Evolutionary conservation across 1,140 invertebrate genomes (phyloP), one percentile per base, ranked within the genome.

Genomic region (Lineus longissimus): DNA sequence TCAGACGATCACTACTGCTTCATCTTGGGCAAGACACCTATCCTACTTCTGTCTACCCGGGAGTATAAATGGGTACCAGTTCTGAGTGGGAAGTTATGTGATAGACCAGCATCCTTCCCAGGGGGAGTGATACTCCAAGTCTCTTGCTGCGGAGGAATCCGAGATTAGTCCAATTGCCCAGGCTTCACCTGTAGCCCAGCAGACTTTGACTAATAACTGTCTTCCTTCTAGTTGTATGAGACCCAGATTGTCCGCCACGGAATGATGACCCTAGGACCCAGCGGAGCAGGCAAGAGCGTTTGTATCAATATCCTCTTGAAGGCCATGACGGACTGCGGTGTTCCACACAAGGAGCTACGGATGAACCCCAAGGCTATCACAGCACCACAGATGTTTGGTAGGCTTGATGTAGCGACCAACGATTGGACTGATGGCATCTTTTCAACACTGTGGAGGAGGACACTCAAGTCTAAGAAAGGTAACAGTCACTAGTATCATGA

Each of bases 281-380:
- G 80, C 67, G 94, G 94, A 13, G 72, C 40, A 6, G 77, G 77
- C 1, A 97, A 98, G 84, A 93, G 93, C 0, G 89, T 89, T 31
- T 97, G 95, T 75, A 97, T 97, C 68, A 91, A 94, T 59, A 91
- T 88, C 0, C 81, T 98, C 11, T 95, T 97, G 93, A 92, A 88
- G 79, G 65, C 80, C 11, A 74, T 83, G 74, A 76, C 78, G 19
- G 77, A 80, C 29, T 75, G 73, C 62, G 80, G 77, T 23, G 64
- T 68, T 19, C 77, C 78, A 25, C 80, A 82, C 71, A 76, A 73
- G 66, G 95, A 98, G 85, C 94, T 97, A 93, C 83, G 94, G 66
- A 97, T 98, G 94, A 98, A 98, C 83, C 95, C 95, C 0, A 97
- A 97, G 84, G 93, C 95, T 40, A 97, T 98, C 69, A 97, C 94